These are phyloP conservation scores for Sorex maritimensis DNA, from an alignment of 2,797 vertebrate species.

Conservation along the genomic window DNA sequence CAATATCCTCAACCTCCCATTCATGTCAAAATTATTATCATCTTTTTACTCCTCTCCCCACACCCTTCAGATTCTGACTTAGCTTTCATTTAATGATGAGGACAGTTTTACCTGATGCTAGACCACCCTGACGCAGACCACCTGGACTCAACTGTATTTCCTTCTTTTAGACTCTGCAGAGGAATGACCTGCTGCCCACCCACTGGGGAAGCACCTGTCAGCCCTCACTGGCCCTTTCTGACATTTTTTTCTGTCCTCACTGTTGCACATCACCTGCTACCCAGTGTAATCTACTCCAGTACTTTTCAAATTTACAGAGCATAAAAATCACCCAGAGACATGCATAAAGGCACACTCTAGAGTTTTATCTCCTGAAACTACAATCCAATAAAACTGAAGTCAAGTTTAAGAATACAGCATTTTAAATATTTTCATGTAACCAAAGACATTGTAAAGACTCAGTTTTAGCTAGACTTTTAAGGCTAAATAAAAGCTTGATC, in stretches of 20 bases:
- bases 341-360: not conserved
- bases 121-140: constrained; percentile 48
- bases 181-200: constrained; percentile 31
- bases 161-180: not conserved
- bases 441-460: not conserved
- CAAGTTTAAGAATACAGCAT: not conserved
- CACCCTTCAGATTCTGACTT: not conserved
- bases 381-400: not conserved
- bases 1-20: not conserved
- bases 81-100: not conserved
- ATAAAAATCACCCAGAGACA: not conserved
- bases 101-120: constrained; percentile 33
- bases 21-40: constrained; percentile 14
- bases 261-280: constrained; percentile 4
- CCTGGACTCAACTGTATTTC: constrained; percentile 49
- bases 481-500: not conserved
- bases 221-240: constrained; percentile 3
- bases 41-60: not conserved
- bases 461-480: not conserved
- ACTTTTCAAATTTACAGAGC: not conserved
- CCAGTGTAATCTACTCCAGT: not conserved
- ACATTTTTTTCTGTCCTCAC: constrained; percentile 38
- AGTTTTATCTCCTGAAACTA: not conserved
- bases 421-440: not conserved
- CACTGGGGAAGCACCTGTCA: constrained; percentile 50